These are phyloP conservation scores for Heteropelma amictum DNA, from an alignment of 2,888 invertebrate genomes.

Conservation along the genomic window DNA sequence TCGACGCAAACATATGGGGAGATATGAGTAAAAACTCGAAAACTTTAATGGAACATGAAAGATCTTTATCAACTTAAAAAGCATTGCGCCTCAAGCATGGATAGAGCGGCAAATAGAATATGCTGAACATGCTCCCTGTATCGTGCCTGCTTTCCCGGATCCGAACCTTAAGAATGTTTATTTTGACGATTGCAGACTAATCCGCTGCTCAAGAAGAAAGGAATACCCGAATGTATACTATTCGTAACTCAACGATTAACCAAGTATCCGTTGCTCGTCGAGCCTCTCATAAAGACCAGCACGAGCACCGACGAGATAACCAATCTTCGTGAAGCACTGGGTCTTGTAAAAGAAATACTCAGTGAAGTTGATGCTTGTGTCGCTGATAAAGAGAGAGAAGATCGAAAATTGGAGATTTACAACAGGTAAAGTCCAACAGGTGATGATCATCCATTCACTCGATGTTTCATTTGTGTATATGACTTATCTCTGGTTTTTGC, in stretches of 20 bases:
- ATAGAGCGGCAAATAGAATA: neutral
- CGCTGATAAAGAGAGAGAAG: conserved; percentile 93
- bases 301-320: conserved; percentile 91
- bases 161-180: neutral
- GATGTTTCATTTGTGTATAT: neutral
- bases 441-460: conserved; percentile 28
- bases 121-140: neutral
- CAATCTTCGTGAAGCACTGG: conserved; percentile 87
- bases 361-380: conserved; percentile 95
- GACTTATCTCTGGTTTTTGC: neutral
- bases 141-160: neutral
- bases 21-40: no score
- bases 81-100: no score
- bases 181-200: conserved; percentile 80
- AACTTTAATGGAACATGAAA: no score
- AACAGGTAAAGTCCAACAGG: conserved; percentile 78
- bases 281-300: conserved; percentile 94
- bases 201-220: conserved; percentile 94
- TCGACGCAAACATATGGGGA: no score
- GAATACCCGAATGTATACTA: conserved; percentile 96
- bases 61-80: no score
- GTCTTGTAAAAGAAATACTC: conserved; percentile 91
- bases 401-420: conserved; percentile 94
- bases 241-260: conserved; percentile 97
- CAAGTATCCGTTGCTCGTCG: conserved; percentile 95